Percentiles rank a stretch among this genome's conserved stretches.
phyloP scores from a whole-genome alignment of 2,888 invertebrate species.

The Mantis religiosa region DNA sequence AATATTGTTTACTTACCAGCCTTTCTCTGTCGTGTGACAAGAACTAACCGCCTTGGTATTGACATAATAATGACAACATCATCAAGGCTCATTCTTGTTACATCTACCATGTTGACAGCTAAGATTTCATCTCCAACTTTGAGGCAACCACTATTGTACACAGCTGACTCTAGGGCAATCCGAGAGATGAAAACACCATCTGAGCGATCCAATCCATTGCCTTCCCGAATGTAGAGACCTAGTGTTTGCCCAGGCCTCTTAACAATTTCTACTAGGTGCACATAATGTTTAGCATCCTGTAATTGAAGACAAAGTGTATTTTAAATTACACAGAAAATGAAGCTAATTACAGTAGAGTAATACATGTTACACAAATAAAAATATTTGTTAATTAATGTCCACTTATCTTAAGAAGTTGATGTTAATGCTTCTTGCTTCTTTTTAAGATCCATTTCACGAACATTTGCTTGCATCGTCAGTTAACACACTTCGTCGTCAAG shows the following conservation, averaged over 20 bases:
- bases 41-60: slow-evolving; percentile 90
- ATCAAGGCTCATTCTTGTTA: slow-evolving; percentile 95
- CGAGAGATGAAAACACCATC: slow-evolving; percentile 98
- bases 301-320: background rate
- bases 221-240: slow-evolving; percentile 96
- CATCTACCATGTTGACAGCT: slow-evolving; percentile 96
- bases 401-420: too few relatives aligned
- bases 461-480: too few relatives aligned
- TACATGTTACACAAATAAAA: too few relatives aligned
- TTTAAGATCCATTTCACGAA: too few relatives aligned
- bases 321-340: too few relatives aligned
- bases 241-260: slow-evolving; percentile 98
- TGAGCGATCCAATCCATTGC: slow-evolving; percentile 92
- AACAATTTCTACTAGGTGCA: slow-evolving; percentile 94
- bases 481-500: too few relatives aligned
- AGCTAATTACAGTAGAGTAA: too few relatives aligned
- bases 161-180: slow-evolving; percentile 92
- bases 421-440: too few relatives aligned
- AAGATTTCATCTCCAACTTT: slow-evolving; percentile 98
- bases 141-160: slow-evolving; percentile 94
- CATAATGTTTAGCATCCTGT: slow-evolving; percentile 71
- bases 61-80: slow-evolving; percentile 99
- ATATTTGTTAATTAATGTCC: too few relatives aligned
- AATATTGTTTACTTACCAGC: slow-evolving; percentile 19
- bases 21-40: slow-evolving; percentile 85